Evolutionary conservation across 1,140 invertebrate species (phyloP).

Genomic region (Aphaenogaster floridana): DNA sequence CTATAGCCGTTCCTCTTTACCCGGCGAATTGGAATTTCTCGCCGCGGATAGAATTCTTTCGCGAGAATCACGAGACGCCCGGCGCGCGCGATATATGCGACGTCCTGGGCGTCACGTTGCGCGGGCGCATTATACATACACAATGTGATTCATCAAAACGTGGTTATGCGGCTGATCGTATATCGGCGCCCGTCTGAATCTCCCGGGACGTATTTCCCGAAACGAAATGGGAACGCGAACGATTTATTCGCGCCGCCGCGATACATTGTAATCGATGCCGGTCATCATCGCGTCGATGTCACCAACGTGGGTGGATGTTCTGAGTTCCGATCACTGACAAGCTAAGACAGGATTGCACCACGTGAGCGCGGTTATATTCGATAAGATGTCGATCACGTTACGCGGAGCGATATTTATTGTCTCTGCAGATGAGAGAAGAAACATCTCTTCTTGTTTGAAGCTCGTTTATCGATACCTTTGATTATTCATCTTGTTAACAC

Average conservation of each 20-base stretch:
- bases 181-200: constrained; percentile 52
- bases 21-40: constrained; percentile 78
- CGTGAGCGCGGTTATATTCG: neutral
- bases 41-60: constrained; percentile 77
- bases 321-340: constrained; percentile 35
- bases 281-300: constrained; percentile 40
- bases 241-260: constrained; percentile 48
- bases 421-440: neutral
- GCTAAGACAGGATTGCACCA: neutral
- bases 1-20: constrained; percentile 74
- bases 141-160: constrained; percentile 65
- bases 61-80: constrained; percentile 74
- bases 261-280: constrained; percentile 41
- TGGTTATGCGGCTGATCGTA: constrained; percentile 62
- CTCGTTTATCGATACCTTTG: neutral
- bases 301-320: neutral
- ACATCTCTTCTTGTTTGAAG: neutral
- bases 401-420: neutral
- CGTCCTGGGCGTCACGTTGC: constrained; percentile 68
- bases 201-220: constrained; percentile 42
- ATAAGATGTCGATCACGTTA: constrained; percentile 21
- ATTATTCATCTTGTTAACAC: neutral
- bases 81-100: constrained; percentile 61
- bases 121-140: constrained; percentile 50
- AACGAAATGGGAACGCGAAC: constrained; percentile 42